Base-by-base conservation (phyloP, 1,140 invertebrate genomes). In the Scaptomyza montana region DNA sequence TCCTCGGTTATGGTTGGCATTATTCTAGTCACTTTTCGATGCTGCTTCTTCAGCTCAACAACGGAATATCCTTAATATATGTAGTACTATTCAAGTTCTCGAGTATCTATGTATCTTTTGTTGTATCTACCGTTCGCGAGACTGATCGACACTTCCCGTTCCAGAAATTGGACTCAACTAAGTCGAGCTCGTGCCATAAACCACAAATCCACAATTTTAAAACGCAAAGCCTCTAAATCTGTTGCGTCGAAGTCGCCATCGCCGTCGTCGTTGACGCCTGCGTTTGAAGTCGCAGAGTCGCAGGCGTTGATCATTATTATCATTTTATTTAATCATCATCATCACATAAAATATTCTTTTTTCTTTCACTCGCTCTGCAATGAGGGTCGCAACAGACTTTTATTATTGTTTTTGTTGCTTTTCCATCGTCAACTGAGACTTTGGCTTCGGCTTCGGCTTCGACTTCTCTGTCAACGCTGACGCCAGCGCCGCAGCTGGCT, bases 1-100 rank as follows among this genome's bases (percentile, higher is more conserved):
- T 92, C 87, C 71, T 92, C 91, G 41, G 91, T 92, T n/a, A 91
- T 81, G 49, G 91, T 92, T 13, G 89, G 90, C 90, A 91, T 91
- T 85, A 47, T 90, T 19, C 12, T 30, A 30, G 8, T 21, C 55
- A 51, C 41, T 47, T 65, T 25, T 45, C 19, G 67, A 25, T 61
- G 65, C 47, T 46, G 16, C 50, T 25, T 73, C 57, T 68, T 60
- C 68, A 78, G 73, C 54, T 68, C 53, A 68, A 60, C 56, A 46
- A 45, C 25, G 61, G 41, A 56, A 28, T 61, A 68, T 69, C 61
- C 67, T 75, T 61, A 21, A 25, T 47, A 6, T 43, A 16, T 16
- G 16, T 1, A 16, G 16, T 16, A 16, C 16, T 16, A 1, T 16
- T 1, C 16, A 16, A 25, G 21, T 25, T 1, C 3, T 25, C 21